A percentile compares a stretch with the other conserved stretches of the same genome.
Conservation (phyloP, 2,797 vertebrate species). For the Chaenodraco wilsoni region DNA sequence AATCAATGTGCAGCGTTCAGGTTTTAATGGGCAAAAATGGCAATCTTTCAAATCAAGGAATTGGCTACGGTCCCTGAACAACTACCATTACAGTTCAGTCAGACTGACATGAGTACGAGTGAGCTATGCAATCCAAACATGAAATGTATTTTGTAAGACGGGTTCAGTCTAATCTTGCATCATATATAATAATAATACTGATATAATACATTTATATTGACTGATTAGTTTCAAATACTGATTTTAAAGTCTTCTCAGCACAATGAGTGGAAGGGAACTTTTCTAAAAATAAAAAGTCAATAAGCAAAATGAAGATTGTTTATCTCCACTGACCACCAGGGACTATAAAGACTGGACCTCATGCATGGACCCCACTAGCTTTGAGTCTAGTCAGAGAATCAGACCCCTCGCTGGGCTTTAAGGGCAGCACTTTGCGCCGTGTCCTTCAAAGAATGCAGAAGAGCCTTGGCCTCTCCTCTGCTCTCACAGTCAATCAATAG, state of each 20-base stretch:
- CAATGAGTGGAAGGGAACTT: background rate
- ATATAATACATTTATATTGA: too few species aligned
- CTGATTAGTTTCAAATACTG: too few species aligned
- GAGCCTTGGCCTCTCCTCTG: slow-evolving; percentile 46
- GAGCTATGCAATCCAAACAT: background rate
- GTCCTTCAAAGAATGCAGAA: slow-evolving; percentile 60
- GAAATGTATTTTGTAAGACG: background rate
- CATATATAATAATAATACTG: background rate
- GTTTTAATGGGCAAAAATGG: background rate
- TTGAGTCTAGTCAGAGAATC: slow-evolving; percentile 31
- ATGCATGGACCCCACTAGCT: slow-evolving; percentile 5
- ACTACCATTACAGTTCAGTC: background rate
- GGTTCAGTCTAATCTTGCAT: too few species aligned
- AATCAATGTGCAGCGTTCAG: background rate
- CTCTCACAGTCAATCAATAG: slow-evolving; percentile 58
- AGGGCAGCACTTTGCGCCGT: slow-evolving; percentile 59
- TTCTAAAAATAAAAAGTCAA: background rate
- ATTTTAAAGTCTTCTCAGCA: background rate
- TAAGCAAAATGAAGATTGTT: background rate
- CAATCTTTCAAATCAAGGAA: background rate
- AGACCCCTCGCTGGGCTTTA: slow-evolving; percentile 57
- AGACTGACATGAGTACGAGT: background rate
- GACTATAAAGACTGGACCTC: slow-evolving; percentile 2
- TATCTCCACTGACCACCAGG: background rate
- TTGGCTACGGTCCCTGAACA: background rate